Evolutionary conservation across 2,888 invertebrate genomes (phyloP), one percentile per base, ranked within the genome.

Genomic region (Zygogramma bicolorata): DNA sequence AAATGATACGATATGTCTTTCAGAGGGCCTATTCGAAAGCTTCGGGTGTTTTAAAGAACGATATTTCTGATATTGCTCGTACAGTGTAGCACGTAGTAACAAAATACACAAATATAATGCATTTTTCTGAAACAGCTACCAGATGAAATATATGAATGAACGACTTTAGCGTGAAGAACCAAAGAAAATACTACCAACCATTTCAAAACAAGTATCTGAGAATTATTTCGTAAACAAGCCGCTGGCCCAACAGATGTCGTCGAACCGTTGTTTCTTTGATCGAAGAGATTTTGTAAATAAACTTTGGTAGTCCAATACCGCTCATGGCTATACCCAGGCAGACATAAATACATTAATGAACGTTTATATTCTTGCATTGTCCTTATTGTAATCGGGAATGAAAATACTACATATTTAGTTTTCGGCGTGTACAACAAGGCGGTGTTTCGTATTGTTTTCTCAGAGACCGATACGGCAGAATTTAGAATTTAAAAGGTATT

Each of bases 321-420:
- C 46, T 46, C 46, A 8, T 46, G 46, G 46, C 46, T 8, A 10
- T 18, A 20, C 46, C 20, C 15, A 20, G 46, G 20, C 46, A 46
- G 46, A 20, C 46, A 18, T 20, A 34, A 34, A 34, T 34, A 20
- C 46, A 46, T 46, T 46, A 46, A 20, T 46, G 46, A 46, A 46
- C 46, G 46, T 46, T 46, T 46, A 46, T 46, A 46, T 46, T 46
- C 46, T 46, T 20, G 46, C 46, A 46, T 46, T 46, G 46, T 46
- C 46, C 46, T 22, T 46, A 46, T 22, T 46, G 46, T 46, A 46
- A 46, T 46, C 46, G 10, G 20, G 10, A 46, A 46, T 10, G 46
- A 46, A 46, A 18, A 46, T 20, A 46, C 46, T 46, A 46, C 46
- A 22, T 46, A 20, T 46, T 46, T 20, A 46, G 8, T 46, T 46